Percentiles rank a stretch among this genome's conserved stretches.
Evolutionary conservation across 2,888 invertebrate genomes (phyloP).

Genomic region (Ypsolopha scabrella): DNA sequence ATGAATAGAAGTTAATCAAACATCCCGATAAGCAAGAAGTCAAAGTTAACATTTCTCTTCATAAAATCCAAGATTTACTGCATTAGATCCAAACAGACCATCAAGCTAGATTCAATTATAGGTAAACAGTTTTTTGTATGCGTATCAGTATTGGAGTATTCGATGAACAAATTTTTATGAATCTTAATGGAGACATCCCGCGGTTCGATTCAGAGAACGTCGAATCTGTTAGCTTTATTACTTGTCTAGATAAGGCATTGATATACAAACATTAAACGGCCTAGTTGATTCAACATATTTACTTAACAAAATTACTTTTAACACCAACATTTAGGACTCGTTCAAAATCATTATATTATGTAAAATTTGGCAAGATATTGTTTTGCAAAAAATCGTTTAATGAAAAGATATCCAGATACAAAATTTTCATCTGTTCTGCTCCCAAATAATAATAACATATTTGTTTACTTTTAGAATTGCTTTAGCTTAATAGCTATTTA

Average conservation of each 20-base stretch:
- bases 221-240: background rate
- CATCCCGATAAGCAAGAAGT: background rate
- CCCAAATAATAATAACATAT: no score
- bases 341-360: no score
- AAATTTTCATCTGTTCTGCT: no score
- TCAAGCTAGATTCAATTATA: conserved; percentile 23
- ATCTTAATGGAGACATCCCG: conserved; percentile 23
- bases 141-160: conserved; percentile 15
- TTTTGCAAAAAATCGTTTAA: no score
- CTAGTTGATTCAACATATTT: no score
- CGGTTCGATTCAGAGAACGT: conserved; percentile 13
- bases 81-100: background rate
- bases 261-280: background rate
- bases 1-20: no score
- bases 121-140: conserved; percentile 17
- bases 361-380: no score
- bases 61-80: conserved; percentile 2
- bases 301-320: no score
- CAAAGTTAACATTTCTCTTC: background rate
- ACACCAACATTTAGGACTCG: no score
- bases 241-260: background rate
- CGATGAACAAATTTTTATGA: conserved; percentile 20
- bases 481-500: no score
- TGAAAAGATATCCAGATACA: no score
- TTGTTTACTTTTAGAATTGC: no score